Evolutionary conservation across 2,888 invertebrate genomes (phyloP), one percentile per base, ranked within the genome.

Genomic region (Platycheirus rosarum): DNA sequence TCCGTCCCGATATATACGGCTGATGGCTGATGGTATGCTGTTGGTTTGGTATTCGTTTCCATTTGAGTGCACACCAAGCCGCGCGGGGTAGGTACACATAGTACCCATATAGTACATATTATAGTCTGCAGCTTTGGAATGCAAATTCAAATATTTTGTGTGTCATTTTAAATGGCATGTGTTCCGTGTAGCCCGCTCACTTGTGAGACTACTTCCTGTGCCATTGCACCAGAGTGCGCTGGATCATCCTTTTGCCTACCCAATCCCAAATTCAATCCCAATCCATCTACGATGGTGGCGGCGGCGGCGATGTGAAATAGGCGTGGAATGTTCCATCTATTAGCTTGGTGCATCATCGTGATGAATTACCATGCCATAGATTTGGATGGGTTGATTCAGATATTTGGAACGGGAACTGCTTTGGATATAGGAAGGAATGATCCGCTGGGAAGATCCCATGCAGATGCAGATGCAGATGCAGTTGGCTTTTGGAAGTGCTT

Each of bases 121-220:
- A 29, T n/a, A 40, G 13, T 40, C 37, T 1, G 13, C 13, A 29
- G 63, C 63, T 49, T 63, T 70, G 60, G 65, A 76, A 80, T 70
- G 70, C 68, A 57, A 82, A 82, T 76, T 82, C 77, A 77, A 82
- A 82, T 82, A 82, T 82, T 82, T 82, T 82, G 76, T 68, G 77
- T 71, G 82, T 82, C 82, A 82, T 66, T 82, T 82, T 77, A 82
- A 82, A 82, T 82, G 68, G 82, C 82, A 82, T 77, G 60, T 76
- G 82, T 63, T 71, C 63, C 60, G 60, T 76, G 77, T 68, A 77
- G 77, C 62, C 82, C 77, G 77, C 71, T 82, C 82, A 82, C 82
- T 82, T 82, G 76, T 73, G 82, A 82, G 82, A 82, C 77, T 71
- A 73, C 55, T 73, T 77, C 82, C 71, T 76, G 63, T 70, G 49